Evolutionary conservation across 2,113 vertebrate species (phyloP), one percentile per base, ranked within the genome.

Genomic region (Anser brachyrhynchus): DNA sequence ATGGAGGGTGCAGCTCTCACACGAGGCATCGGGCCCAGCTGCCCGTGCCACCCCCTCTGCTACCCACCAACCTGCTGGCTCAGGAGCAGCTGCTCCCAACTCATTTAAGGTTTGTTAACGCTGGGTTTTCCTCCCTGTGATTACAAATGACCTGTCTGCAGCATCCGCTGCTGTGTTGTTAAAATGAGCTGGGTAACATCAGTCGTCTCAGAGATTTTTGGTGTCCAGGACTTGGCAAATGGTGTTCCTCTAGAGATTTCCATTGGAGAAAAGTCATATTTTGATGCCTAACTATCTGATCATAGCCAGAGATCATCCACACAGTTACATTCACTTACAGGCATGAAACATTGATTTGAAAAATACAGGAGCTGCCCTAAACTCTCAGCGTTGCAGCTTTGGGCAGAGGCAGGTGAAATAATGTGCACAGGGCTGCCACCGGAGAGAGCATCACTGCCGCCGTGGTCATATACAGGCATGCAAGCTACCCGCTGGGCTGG

Each of bases 51-150:
- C 69, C 82, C 80, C 73, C 37, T 25, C 41, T 39, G 23, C 28
- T 88, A 73, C 26, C 61, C 49, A 49, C 6, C 29, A 84, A 84
- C 35, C 69, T 88, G 72, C 83, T 88, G 72, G 44, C 73, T 88
- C 64, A 89, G 92, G 37, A 92, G 35, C 92, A 93, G 86, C 91
- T 92, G 67, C 31, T 93, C 72, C n/a, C 79, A 25, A 77, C 41
- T n/a, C 12, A 43, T 77, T 93, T 76, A 25, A 58, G 26, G 72
- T 88, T 84, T 92, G 44, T 46, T 41, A 76, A 44, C 0, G 0
- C 2, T 35, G 55, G 55, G 6, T 19, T 88, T 94, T 86, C 55
- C 81, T 80, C 84, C 64, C 58, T 70, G 62, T 20, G 14, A 39
- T 90, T 90, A 44, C 41, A 83, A 70, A 93, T 4, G 8, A 77